Percentiles rank a stretch among this genome's conserved stretches.
Conservation (phyloP, 2,113 vertebrate species). For the Quiscalus mexicanus region DNA sequence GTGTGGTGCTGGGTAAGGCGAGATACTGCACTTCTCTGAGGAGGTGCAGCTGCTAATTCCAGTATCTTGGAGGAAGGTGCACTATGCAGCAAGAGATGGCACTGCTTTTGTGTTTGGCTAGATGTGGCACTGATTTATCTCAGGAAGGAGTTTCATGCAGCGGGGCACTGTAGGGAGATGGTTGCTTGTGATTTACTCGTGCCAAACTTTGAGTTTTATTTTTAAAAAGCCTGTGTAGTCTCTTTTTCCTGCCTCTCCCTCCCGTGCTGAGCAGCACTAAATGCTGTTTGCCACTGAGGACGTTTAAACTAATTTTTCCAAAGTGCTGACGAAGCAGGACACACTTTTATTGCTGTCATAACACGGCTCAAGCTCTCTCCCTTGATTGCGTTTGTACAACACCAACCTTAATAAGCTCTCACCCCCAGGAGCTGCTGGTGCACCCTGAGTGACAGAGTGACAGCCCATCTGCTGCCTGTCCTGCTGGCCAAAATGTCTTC, state of each 20-base stretch:
- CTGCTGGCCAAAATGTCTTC: constrained; percentile 24
- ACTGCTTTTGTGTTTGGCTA: background rate
- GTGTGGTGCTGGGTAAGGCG: background rate
- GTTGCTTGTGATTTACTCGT: constrained; percentile 40
- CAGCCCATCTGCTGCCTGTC: constrained; percentile 25
- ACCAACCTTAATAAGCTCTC: background rate
- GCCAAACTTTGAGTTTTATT: constrained; percentile 46
- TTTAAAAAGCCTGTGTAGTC: constrained; percentile 38
- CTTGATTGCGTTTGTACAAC: background rate
- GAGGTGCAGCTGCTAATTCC: background rate
- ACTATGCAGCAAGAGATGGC: background rate
- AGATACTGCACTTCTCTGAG: background rate
- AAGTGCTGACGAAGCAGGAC: constrained; percentile 59
- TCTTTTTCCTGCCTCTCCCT: background rate
- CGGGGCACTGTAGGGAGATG: background rate
- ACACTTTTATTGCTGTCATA: constrained; percentile 28
- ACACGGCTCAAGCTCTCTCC: background rate
- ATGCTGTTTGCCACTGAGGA: constrained; percentile 10
- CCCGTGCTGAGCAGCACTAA: background rate
- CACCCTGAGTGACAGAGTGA: background rate
- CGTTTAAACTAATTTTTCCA: constrained; percentile 32
- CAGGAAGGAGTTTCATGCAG: background rate
- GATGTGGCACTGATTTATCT: constrained; percentile 23
- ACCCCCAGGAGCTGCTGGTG: background rate
- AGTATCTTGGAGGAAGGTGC: background rate